A percentile compares a stretch with the other conserved stretches of the same genome.
These are phyloP conservation scores for Ginglymostoma cirratum DNA, from an alignment of 2,113 vertebrate genomes.

Conservation along the genomic window DNA sequence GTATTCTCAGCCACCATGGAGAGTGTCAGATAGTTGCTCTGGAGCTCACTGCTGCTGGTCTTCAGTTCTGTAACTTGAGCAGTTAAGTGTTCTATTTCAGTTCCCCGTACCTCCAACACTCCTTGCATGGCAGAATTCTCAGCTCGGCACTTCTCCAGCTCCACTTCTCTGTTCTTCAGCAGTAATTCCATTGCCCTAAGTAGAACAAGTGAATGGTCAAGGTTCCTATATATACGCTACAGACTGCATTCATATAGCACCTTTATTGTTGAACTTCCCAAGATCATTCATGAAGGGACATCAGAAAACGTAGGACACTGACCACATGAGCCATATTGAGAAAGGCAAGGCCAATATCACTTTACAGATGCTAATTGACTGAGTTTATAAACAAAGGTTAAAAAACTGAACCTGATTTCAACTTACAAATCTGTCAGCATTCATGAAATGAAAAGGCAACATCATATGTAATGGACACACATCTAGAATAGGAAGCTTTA, in stretches of 20 bases:
- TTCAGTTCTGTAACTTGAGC: neutral
- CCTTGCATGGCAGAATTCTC: constrained; percentile 11
- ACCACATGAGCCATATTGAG: neutral
- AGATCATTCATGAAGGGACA: neutral
- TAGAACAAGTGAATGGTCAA: neutral
- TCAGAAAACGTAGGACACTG: neutral
- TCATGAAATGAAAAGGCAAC: no score
- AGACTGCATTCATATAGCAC: neutral
- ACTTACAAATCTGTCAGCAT: constrained; percentile 31
- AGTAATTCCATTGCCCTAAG: constrained; percentile 39
- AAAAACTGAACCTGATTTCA: constrained; percentile 49
- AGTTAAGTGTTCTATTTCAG: neutral
- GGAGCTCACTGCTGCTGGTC: neutral
- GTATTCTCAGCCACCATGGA: neutral
- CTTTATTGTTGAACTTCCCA: neutral
- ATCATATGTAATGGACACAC: no score
- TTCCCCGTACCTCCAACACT: constrained; percentile 25
- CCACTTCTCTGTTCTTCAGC: constrained; percentile 2
- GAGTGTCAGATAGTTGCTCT: neutral
- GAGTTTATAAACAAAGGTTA: constrained; percentile 14
- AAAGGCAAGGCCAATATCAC: neutral
- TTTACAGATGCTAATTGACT: constrained; percentile 49
- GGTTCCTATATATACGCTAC: neutral
- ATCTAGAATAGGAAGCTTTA: no score
- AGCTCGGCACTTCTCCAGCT: constrained; percentile 39